These are phyloP conservation scores for Drepana falcataria DNA, from an alignment of 2,888 invertebrate genomes.

Conservation along the genomic window DNA sequence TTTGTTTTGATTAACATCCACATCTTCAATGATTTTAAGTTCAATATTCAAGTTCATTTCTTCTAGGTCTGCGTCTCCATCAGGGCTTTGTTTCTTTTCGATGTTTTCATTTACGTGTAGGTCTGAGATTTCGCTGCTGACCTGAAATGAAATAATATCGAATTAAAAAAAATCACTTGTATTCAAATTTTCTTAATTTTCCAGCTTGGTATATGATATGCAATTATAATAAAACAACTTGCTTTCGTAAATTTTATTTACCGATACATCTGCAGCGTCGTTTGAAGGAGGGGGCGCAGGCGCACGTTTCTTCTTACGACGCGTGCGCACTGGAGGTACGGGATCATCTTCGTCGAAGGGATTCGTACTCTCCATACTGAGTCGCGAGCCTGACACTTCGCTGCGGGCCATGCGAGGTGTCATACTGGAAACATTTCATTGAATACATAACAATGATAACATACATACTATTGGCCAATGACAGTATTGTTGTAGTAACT, in stretches of 20 bases:
- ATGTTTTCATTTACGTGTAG: constrained; percentile 41
- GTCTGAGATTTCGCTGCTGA: constrained; percentile 46
- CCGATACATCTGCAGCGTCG: constrained; percentile 40
- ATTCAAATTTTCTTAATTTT: too few species aligned
- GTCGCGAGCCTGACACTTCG: constrained; percentile 73
- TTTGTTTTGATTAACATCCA: constrained; percentile 36
- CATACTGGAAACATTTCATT: constrained; percentile 29
- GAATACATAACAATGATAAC: too few species aligned
- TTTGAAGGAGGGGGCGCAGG: constrained; percentile 72
- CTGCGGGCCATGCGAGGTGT: constrained; percentile 69
- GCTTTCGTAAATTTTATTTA: constrained; percentile 14
- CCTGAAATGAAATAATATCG: constrained; percentile 36
- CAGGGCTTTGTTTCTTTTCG: constrained; percentile 31
- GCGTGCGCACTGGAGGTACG: constrained; percentile 70
- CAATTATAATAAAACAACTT: too few species aligned
- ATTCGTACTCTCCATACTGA: constrained; percentile 79
- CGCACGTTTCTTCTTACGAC: constrained; percentile 82
- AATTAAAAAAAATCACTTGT: background rate
- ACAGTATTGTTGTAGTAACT: too few species aligned
- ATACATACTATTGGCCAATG: too few species aligned
- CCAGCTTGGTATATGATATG: too few species aligned
- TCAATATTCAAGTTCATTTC: constrained; percentile 61
- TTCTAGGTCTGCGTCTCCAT: constrained; percentile 52
- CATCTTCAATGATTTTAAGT: constrained; percentile 72
- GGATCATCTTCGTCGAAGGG: constrained; percentile 78